phyloP scores from a whole-genome alignment of 2,797 vertebrate genomes.

The Sarcoramphus papa region DNA sequence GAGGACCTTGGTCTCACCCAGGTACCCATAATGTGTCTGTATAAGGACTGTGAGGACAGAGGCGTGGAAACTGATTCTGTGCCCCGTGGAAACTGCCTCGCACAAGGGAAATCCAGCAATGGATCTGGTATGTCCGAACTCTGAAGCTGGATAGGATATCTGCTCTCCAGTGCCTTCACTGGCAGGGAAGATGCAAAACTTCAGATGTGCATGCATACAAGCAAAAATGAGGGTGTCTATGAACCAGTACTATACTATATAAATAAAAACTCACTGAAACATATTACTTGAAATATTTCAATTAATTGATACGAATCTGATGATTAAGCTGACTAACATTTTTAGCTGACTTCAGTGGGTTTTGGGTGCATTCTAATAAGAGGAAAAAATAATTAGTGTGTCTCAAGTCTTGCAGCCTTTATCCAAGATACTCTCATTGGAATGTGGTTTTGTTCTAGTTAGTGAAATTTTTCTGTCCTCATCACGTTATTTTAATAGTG shows the following conservation, averaged over 20 bases:
- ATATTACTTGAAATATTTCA: neutral
- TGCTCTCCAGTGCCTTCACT: neutral
- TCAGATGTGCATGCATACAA: too few species aligned
- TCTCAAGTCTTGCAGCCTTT: neutral
- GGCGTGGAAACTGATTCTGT: neutral
- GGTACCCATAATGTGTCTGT: neutral
- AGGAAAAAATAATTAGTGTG: conserved; percentile 11
- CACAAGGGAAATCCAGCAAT: neutral
- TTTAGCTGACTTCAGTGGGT: conserved; percentile 11
- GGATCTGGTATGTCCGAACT: neutral
- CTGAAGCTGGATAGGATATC: neutral
- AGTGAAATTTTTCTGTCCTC: neutral
- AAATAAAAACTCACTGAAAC: neutral
- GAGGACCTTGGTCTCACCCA: neutral
- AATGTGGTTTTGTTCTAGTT: conserved; percentile 3
- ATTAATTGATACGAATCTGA: conserved; percentile 48
- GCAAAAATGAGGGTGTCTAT: neutral
- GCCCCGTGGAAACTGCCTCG: neutral
- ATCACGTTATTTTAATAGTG: neutral
- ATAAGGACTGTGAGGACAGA: neutral
- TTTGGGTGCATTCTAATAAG: neutral
- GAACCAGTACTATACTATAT: neutral
- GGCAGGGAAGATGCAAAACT: neutral
- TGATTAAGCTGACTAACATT: neutral
- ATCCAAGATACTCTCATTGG: neutral